Base-by-base conservation (phyloP, 2,797 vertebrate genomes). In the Hemibagrus guttatus region DNA sequence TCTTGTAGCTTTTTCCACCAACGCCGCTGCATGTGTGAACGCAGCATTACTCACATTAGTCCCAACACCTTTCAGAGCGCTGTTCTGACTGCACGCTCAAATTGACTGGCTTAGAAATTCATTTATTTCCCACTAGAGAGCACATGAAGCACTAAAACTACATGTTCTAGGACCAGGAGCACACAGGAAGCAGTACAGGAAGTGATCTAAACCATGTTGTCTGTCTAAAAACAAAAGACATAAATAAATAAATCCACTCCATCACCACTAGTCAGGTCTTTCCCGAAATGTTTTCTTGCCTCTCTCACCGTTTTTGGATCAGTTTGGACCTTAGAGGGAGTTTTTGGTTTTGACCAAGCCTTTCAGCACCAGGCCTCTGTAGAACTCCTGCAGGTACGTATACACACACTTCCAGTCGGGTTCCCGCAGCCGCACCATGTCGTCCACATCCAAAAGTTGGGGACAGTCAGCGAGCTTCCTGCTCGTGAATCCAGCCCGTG, bases 291-390 rank as follows among this genome's bases (percentile, higher is more conserved):
- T 83, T 64, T 64, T 89, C 58, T 85, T 83, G 90, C 91, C 91
- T 75, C 95, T 97, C 98, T 99, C 97, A 98, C 98, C 97, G 96
- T 89, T 63, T 28, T 75, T 28, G 74, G 39, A 63, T 85, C 76
- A 79, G 84, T 86, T 89, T 83, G 88, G 84, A 81, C 68, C 54
- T 85, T 89, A 98, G 93, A 97, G 96, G 95, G 97, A 97, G 97
- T 97, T 97, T 98, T 99, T 99, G 96, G 98, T 99, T 97, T 99
- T 99, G 96, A 99, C 98, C 96, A 99, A 97, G 95, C 98, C 98
- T 94, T 99, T 99, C 95, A 96, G 97, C 95, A 99, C 98, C 96
- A 99, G 96, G 92, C 97, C 97, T 95, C 98, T 96, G 97, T 99
- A 99, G 97, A 98, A 99, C 94, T 99, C 98, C 96, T 99, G 98